Percentiles rank a stretch among this genome's conserved stretches.
Evolutionary conservation across 2,113 vertebrate genomes (phyloP).

Genomic region (Sphaerodactylus townsendi): DNA sequence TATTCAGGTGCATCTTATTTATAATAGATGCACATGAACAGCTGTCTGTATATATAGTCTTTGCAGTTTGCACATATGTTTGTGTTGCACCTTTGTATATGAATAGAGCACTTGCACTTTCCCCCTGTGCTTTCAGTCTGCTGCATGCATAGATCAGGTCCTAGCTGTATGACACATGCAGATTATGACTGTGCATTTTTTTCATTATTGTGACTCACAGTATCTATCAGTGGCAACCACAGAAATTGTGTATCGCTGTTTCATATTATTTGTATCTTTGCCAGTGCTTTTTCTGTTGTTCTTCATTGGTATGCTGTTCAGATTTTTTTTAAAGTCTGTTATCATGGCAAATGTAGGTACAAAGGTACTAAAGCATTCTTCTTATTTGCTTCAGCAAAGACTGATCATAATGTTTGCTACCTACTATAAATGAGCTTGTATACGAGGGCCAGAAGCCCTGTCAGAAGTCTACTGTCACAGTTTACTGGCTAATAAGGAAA

Average conservation of each 20-base stretch:
- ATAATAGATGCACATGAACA: too few species aligned
- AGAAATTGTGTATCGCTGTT: background rate
- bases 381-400: constrained; percentile 37
- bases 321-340: constrained; percentile 23
- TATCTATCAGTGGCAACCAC: background rate
- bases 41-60: too few species aligned
- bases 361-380: constrained; percentile 21
- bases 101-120: too few species aligned
- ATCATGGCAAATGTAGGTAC: background rate
- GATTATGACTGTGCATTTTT: background rate
- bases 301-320: background rate
- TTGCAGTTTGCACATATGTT: too few species aligned
- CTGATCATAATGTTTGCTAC: constrained; percentile 25
- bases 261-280: background rate
- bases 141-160: too few species aligned
- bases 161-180: too few species aligned
- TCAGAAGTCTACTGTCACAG: constrained; percentile 55
- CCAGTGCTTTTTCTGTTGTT: background rate
- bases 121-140: too few species aligned
- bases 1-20: too few species aligned
- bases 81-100: too few species aligned
- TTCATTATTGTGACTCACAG: background rate
- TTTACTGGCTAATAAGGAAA: constrained; percentile 87
- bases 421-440: constrained; percentile 52
- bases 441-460: constrained; percentile 42